Evolutionary conservation across 2,113 vertebrate genomes (phyloP).

Genomic region (Scortum barcoo): DNA sequence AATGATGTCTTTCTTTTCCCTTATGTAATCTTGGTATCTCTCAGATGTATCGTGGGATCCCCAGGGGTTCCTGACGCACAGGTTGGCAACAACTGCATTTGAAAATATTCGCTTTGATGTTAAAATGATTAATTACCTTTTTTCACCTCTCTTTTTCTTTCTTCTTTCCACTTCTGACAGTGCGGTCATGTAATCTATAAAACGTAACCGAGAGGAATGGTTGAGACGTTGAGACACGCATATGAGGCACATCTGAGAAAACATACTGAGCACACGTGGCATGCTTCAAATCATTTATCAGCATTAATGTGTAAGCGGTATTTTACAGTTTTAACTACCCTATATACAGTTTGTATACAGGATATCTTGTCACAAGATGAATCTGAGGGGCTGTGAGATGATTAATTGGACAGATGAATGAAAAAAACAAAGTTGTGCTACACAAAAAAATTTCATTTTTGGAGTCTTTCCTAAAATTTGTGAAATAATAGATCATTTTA

Average conservation of each 20-base stretch:
- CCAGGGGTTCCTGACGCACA: not conserved
- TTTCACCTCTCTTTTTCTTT: not conserved
- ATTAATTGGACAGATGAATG: not conserved
- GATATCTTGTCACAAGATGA: not conserved
- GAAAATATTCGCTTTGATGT: slow-evolving; percentile 38
- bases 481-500: not conserved
- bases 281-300: too few species aligned
- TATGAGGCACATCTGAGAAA: too few species aligned
- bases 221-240: too few species aligned
- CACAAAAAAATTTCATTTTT: too few species aligned
- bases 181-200: slow-evolving; percentile 7
- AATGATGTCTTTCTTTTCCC: not conserved
- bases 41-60: slow-evolving; percentile 14
- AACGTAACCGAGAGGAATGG: not conserved
- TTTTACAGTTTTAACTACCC: not conserved
- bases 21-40: slow-evolving; percentile 1
- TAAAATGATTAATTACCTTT: slow-evolving; percentile 7
- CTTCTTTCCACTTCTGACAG: not conserved
- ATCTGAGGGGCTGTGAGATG: not conserved
- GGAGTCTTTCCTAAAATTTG: not conserved
- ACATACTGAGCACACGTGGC: too few species aligned
- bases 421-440: not conserved
- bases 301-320: not conserved
- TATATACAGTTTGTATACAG: not conserved
- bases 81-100: not conserved